These are phyloP conservation scores for Sinocyclocheilus rhinocerous DNA, from an alignment of 2,113 vertebrate genomes.

Conservation along the genomic window DNA sequence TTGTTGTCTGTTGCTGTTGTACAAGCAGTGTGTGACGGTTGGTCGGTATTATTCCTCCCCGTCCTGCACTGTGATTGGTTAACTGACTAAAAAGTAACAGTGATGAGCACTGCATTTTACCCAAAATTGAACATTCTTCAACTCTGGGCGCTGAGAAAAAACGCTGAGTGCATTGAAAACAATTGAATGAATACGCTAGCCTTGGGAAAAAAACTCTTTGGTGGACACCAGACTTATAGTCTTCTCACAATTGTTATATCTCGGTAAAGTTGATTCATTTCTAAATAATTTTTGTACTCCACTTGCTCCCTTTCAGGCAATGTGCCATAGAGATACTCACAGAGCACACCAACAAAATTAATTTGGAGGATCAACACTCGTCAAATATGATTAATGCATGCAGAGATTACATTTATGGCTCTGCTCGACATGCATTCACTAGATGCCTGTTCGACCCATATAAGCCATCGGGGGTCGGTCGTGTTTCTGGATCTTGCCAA, in stretches of 20 bases:
- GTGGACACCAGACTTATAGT: no score
- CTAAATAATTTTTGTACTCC: neutral
- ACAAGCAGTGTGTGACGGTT: no score
- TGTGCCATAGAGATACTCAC: neutral
- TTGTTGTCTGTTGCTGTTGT: no score
- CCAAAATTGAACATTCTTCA: no score
- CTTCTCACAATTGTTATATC: neutral
- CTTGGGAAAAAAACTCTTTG: no score
- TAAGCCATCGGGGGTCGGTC: neutral
- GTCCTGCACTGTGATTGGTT: no score
- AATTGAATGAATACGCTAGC: no score
- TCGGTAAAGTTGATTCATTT: neutral
- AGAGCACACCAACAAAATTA: neutral
- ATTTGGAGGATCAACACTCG: neutral
- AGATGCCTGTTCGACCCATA: neutral
- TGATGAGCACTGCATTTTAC: no score
- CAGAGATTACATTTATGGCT: neutral
- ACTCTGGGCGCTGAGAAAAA: no score
- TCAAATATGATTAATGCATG: constrained; percentile 15
- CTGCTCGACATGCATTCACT: neutral
- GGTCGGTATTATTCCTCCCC: no score
- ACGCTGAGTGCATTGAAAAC: no score
- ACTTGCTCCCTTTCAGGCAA: constrained; percentile 3
- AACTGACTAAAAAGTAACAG: no score
- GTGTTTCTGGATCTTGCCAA: neutral